A percentile compares a stretch with the other conserved stretches of the same genome.
Conservation (phyloP, 2,888 invertebrate genomes). For the Agrotis segetum region DNA sequence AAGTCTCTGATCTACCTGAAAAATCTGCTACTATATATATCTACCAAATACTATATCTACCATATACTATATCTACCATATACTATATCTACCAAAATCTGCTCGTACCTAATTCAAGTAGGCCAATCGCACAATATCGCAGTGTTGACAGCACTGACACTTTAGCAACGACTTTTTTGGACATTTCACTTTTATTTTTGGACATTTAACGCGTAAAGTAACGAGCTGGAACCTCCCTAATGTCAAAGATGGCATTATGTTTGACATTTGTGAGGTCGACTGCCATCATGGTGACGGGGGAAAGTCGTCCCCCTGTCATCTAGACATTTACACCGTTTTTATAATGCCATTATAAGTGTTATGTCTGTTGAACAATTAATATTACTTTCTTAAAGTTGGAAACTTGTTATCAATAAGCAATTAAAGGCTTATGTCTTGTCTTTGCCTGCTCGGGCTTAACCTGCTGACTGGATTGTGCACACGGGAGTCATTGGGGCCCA, state of each 20-base stretch:
- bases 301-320: constrained; percentile 37
- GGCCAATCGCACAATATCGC: not conserved
- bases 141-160: not conserved
- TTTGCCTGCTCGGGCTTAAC: no score
- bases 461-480: no score
- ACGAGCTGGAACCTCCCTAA: constrained; percentile 45
- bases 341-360: constrained; percentile 31
- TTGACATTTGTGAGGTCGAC: constrained; percentile 57
- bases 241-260: constrained; percentile 37
- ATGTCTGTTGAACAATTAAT: constrained; percentile 2
- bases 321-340: constrained; percentile 27
- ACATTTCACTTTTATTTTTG: constrained; percentile 18
- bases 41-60: no score
- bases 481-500: no score
- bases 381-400: not conserved
- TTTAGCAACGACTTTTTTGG: not conserved
- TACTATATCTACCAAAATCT: no score
- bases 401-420: no score
- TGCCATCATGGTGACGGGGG: constrained; percentile 20
- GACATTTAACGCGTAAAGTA: constrained; percentile 32
- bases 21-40: no score
- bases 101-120: not conserved
- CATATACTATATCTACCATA: no score
- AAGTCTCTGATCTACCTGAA: no score
- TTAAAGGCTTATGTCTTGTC: not conserved